Conservation (phyloP, 2,113 vertebrate genomes). For the Pterophyllum scalare region DNA sequence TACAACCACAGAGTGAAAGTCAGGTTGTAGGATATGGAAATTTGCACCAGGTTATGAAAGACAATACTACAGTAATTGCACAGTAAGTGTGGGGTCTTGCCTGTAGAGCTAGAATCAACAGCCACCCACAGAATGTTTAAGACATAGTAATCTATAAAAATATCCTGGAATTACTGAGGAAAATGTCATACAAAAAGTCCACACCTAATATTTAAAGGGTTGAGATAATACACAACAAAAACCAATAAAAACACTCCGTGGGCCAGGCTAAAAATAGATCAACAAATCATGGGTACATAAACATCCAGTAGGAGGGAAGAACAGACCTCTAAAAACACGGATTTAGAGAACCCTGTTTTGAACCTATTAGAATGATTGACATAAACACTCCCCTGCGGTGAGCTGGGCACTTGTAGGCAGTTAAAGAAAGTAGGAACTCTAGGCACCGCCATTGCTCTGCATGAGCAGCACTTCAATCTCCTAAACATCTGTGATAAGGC, state of each 20-base stretch:
- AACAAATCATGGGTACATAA: conserved; percentile 54
- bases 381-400: conserved; percentile 8
- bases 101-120: conserved; percentile 65
- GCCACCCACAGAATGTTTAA: conserved; percentile 76
- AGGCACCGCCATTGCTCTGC: conserved; percentile 34
- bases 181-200: conserved; percentile 66
- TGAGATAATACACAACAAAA: conserved; percentile 40
- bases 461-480: conserved; percentile 60
- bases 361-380: conserved; percentile 23
- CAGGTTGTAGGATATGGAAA: conserved; percentile 59
- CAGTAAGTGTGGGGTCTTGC: conserved; percentile 70
- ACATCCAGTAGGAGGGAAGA: conserved; percentile 39
- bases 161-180: conserved; percentile 73
- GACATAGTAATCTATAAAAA: conserved; percentile 68
- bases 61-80: conserved; percentile 72
- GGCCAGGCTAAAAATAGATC: conserved; percentile 60
- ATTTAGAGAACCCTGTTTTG: conserved; percentile 1
- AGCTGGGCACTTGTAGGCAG: conserved; percentile 37
- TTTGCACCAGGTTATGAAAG: conserved; percentile 68
- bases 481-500: conserved; percentile 69
- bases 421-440: conserved; percentile 48
- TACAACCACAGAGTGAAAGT: conserved; percentile 61
- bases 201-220: conserved; percentile 68
- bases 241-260: conserved; percentile 53
- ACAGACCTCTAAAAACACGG: conserved; percentile 17